Base-by-base conservation (phyloP, 2,888 invertebrate species). In the Odontomyia ornata region DNA sequence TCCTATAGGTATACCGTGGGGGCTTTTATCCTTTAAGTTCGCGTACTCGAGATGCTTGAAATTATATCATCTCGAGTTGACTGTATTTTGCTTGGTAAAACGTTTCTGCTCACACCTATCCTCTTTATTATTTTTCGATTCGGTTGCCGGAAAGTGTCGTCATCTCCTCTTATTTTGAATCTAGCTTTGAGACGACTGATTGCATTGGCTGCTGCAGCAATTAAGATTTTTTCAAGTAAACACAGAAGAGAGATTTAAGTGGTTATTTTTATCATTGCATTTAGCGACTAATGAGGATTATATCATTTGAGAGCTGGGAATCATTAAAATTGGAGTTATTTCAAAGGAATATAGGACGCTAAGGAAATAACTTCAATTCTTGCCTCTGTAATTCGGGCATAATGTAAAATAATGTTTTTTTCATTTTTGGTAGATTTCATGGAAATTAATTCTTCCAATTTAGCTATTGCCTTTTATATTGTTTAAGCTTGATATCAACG, bases 201-300 rank as follows among this genome's bases (percentile, higher is more conserved):
- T 65, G 28, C 27, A 65, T 36, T 65, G 30, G 36, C 43, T 43
- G 36, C 65, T 18, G 21, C 65, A 43, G 65, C 65, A 65, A 65
- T 65, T 65, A 65, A 65, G 18, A 30, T 36, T 65, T 43, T 65
- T 43, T 21, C 28, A 11, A 18, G 36, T 15, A 13, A 18, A 60
- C 7, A 27, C 65, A 18, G 62, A 25, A 2, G 18, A 36, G 43
- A 65, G 28, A 43, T 65, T 65, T 65, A 65, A 65, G 65, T 65
- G 65, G 65, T 65, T 65, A 27, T 65, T 65, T 65, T 36, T n/a
- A 28, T 62, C 28, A 25, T 62, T 28, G 27, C 28, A 15, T 27
- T 62, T 25, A 36, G 36, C 36, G 36, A 60, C 36, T 36, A 36
- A 36, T 36, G 36, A 36, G 36, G 9, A 36, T 36, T 9, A 36